These are phyloP conservation scores for Artibeus jamaicensis DNA, from an alignment of 2,797 vertebrate genomes.

Conservation along the genomic window DNA sequence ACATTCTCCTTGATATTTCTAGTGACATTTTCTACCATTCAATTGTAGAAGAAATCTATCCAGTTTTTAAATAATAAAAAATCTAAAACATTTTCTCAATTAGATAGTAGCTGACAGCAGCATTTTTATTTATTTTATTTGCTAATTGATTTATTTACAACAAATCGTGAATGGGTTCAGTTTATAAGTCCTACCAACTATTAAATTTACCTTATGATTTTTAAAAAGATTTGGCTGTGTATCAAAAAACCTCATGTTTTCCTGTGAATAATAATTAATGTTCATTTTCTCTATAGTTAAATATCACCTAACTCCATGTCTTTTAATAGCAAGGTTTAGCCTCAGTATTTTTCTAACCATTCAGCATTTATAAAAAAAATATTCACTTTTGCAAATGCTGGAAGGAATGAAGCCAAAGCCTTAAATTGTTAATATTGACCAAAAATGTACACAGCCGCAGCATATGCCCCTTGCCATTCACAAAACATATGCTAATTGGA, in stretches of 20 bases:
- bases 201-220: constrained; percentile 31
- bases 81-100: background rate
- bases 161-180: background rate
- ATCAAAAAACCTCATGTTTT: background rate
- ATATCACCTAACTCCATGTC: constrained; percentile 21
- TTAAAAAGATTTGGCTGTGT: background rate
- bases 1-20: background rate
- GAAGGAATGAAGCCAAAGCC: constrained; percentile 26
- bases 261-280: constrained; percentile 20
- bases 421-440: background rate
- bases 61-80: constrained; percentile 43
- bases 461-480: constrained; percentile 69
- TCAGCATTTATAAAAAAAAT: background rate
- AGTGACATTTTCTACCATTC: background rate
- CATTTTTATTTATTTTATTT: background rate
- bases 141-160: background rate
- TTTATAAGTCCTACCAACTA: constrained; percentile 6
- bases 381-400: background rate
- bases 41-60: background rate
- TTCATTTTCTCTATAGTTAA: constrained; percentile 35
- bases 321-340: background rate
- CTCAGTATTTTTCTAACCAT: constrained; percentile 7
- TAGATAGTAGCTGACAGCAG: background rate
- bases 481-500: constrained; percentile 73
- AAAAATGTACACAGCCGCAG: background rate